Evolutionary conservation across 2,113 vertebrate species (phyloP), one percentile per base, ranked within the genome.

Genomic region (Grallaria varia): DNA sequence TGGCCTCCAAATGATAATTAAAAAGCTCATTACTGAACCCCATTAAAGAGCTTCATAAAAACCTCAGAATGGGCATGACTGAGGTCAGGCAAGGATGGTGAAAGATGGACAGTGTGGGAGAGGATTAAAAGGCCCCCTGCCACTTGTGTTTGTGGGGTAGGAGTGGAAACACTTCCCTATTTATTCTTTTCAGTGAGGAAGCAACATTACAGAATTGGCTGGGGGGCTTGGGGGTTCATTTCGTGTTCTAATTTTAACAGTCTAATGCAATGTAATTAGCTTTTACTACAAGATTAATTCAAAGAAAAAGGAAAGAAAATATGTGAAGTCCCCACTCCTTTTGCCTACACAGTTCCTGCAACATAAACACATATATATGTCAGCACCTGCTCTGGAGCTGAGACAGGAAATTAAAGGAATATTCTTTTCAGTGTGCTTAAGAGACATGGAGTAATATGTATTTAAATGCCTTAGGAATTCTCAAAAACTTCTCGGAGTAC

Each of bases 11-110:
- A 56, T 58, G 50, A 62, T 89, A 93, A 95, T 88, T 92, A 95
- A 93, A 95, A 83, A 73, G 76, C 45, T 97, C 71, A 33, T 92
- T 95, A 87, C 45, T 47, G 75, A 96, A 25, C 6, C 10, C 44
- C 14, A 40, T 87, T 62, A 80, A 71, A 55, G 52, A 52, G 23
- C 42, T 59, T 71, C 49, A 33, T 28, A 56, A 87, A 87, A 87
- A 28, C 60, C 35, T 86, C 62, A 68, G 42, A 42, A 27, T 35
- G 18, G n/a, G 77, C 86, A 84, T 18, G 79, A 21, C 55, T 76
- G 74, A 8, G 50, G 67, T 39, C 30, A 80, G 47, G 56, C 28
- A 35, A 10, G 63, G 68, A 24, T 1, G 12, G 20, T 40, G 42
- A 69, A 39, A 66, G 63, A 22, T 15, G 42, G 45, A 30, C 45